phyloP scores from a whole-genome alignment of 2,797 vertebrate species.

The Sphenodon punctatus region DNA sequence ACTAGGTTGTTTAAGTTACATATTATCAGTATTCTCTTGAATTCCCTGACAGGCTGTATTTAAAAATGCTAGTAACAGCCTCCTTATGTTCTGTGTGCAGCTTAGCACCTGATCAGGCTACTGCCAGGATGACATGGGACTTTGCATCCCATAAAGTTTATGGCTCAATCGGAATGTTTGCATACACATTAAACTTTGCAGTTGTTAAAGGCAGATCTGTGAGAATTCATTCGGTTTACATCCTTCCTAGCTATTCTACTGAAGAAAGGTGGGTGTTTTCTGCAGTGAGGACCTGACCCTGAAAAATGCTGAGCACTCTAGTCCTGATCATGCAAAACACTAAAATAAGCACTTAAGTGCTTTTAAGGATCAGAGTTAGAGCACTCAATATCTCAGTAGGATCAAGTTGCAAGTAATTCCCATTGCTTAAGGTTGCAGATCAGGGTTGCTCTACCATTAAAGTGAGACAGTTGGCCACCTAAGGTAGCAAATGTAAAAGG shows the following conservation, averaged over 20 bases:
- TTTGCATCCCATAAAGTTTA: slow-evolving; percentile 27
- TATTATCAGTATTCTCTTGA: background rate
- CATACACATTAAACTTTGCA: background rate
- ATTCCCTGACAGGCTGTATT: slow-evolving; percentile 9
- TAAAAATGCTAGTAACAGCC: background rate
- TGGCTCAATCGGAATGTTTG: slow-evolving; percentile 1
- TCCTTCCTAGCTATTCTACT: background rate
- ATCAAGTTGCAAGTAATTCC: no score
- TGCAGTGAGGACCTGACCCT: background rate
- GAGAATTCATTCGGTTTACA: background rate
- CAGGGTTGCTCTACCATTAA: no score
- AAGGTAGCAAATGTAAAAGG: no score
- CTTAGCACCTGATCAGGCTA: background rate
- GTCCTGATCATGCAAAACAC: no score
- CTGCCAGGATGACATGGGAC: background rate
- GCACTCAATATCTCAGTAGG: no score
- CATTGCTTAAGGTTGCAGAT: no score
- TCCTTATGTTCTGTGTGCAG: background rate
- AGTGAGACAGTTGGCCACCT: no score
- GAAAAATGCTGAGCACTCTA: no score
- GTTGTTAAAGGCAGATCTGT: background rate
- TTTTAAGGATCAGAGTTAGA: no score
- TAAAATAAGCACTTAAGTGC: no score
- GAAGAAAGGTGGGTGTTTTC: background rate
- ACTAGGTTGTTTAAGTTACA: background rate